These are phyloP conservation scores for Drosophila lacertosa DNA, from an alignment of 1,140 invertebrate species.

Conservation along the genomic window DNA sequence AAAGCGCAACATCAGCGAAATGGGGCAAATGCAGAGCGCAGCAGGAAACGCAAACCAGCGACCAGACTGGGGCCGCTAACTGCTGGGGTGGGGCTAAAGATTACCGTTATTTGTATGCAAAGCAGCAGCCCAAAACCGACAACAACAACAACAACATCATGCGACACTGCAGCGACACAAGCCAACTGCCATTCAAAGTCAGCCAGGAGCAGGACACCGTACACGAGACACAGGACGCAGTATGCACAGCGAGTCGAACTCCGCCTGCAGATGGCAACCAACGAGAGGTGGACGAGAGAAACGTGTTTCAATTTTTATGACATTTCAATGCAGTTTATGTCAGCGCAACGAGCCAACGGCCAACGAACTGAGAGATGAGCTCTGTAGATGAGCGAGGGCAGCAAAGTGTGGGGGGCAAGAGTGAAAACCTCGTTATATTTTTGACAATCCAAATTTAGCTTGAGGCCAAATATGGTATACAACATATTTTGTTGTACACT, in stretches of 20 bases:
- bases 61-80: conserved; percentile 23
- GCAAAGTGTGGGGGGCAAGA: not conserved
- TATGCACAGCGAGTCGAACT: not conserved
- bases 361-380: conserved; percentile 25
- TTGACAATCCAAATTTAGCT: conserved; percentile 73
- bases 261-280: conserved; percentile 26
- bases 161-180: conserved; percentile 38
- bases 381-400: not conserved
- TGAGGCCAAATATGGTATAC: conserved; percentile 26
- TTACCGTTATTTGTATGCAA: conserved; percentile 78
- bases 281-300: conserved; percentile 41
- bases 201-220: conserved; percentile 21
- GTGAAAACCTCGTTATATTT: conserved; percentile 62
- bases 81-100: conserved; percentile 52
- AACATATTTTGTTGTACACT: conserved; percentile 56
- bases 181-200: conserved; percentile 54
- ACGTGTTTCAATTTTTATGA: conserved; percentile 78
- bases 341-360: conserved; percentile 60
- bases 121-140: conserved; percentile 57
- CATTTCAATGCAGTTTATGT: conserved; percentile 77
- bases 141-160: conserved; percentile 32
- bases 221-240: not conserved
- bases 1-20: conserved; percentile 74
- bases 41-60: conserved; percentile 15
- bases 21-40: conserved; percentile 16